Evolutionary conservation across 2,797 vertebrate genomes (phyloP).

Genomic region (Tinamus major): DNA sequence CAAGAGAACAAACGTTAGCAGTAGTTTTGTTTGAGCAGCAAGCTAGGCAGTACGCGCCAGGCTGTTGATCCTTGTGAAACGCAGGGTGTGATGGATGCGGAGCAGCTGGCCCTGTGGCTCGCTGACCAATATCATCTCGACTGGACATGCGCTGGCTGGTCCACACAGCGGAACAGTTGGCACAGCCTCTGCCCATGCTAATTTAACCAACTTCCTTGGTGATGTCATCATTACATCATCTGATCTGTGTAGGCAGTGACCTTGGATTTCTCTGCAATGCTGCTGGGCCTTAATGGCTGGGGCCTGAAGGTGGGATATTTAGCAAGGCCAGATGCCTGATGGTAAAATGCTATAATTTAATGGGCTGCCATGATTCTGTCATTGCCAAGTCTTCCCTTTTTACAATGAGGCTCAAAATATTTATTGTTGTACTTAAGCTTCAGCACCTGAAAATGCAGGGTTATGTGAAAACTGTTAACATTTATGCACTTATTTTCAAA

Average conservation of each 20-base stretch:
- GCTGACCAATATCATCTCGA: neutral
- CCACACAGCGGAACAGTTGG: neutral
- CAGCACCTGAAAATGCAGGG: neutral
- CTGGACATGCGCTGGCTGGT: conserved; percentile 1
- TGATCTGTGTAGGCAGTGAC: neutral
- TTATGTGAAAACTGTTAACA: neutral
- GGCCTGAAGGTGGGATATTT: neutral
- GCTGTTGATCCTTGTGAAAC: neutral
- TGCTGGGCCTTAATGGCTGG: neutral
- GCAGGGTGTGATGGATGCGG: neutral
- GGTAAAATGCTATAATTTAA: neutral
- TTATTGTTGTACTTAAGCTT: conserved; percentile 8
- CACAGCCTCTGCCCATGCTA: conserved; percentile 7
- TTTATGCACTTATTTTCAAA: neutral
- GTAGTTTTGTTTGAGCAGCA: neutral
- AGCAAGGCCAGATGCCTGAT: neutral
- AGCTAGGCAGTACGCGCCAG: neutral
- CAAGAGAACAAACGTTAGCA: neutral
- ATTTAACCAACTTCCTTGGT: neutral
- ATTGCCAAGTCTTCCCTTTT: neutral
- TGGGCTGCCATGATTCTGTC: neutral
- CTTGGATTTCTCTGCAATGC: neutral
- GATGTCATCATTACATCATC: fast-evolving
- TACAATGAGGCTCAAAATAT: neutral
- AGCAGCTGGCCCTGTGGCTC: conserved; percentile 37